These are phyloP conservation scores for Ariopsis seemanni DNA, from an alignment of 2,113 vertebrate species.

Conservation along the genomic window DNA sequence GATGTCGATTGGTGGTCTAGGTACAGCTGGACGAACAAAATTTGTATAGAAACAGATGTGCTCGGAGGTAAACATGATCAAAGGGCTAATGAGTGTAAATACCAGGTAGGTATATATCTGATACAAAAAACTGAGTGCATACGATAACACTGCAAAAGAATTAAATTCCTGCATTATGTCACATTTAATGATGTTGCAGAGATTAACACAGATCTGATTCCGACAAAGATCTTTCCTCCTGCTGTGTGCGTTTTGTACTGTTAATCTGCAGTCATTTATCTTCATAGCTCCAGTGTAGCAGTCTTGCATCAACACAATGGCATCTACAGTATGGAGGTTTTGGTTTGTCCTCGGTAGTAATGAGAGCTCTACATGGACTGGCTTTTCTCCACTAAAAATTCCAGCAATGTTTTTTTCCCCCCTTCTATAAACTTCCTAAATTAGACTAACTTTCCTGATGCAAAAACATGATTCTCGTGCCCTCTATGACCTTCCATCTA, in stretches of 20 bases:
- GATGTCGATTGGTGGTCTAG: too few relatives aligned
- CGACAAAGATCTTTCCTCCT: neutral
- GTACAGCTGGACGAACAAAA: neutral
- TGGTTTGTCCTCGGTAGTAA: conserved; percentile 66
- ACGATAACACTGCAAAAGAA: neutral
- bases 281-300: conserved; percentile 1
- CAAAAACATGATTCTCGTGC: conserved; percentile 73
- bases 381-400: conserved; percentile 76
- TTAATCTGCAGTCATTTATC: neutral
- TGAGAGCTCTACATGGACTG: conserved; percentile 73
- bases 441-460: conserved; percentile 86
- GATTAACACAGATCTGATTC: neutral
- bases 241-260: neutral
- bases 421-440: conserved; percentile 89
- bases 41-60: neutral
- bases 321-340: conserved; percentile 64
- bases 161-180: neutral
- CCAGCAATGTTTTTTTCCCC: conserved; percentile 72
- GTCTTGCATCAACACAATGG: conserved; percentile 54
- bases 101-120: neutral
- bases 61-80: neutral
- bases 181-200: neutral
- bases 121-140: neutral
- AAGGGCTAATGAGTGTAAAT: neutral
- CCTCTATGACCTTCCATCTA: conserved; percentile 68